Base-by-base conservation (phyloP, 2,113 vertebrate genomes). In the Myiozetetes cayanensis region DNA sequence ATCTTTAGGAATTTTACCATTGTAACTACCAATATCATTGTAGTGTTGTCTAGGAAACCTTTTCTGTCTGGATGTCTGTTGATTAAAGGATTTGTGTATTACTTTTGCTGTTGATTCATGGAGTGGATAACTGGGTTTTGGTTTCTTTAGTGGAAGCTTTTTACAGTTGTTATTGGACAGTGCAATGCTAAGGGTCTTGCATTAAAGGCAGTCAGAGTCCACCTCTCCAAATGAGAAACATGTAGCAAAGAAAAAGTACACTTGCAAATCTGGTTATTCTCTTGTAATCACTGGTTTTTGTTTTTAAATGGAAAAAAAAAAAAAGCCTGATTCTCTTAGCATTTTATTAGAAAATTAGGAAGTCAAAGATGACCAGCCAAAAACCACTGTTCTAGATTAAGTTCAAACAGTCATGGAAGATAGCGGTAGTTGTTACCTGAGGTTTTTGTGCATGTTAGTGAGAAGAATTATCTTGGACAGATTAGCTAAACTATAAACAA, bases 31-130 rank as follows among this genome's bases (percentile, higher is more conserved):
- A 90, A 55, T 53, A 83, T 77, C 22, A 39, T 83, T 80, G 18
- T 62, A 56, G 77, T 33, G 67, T 93, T 93, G 88, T 90, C 79
- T 92, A 79, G 96, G 88, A 94, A 96, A 94, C 20, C 8, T 83
- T 94, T 82, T 58, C n/a, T 90, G 37, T 85, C 71, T 88, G 43
- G 41, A 70, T 55, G 80, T 63, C 28, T 74, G 75, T 80, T 90
- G 94, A 86, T 93, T 93, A 92, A 90, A 94, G 58, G 44, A 93
- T 85, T 85, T 93, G 35, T 68, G 18, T n/a, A 24, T 85, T 68
- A 37, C 82, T 90, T 93, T 88, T 92, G 12, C 62, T 73, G 41
- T 85, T 90, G 78, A 92, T 87, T 89, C 68, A 81, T 59, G 55
- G 43, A 91, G 39, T 76, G 73, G 71, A 73, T 82, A 89, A 87